Conservation (phyloP, 2,888 invertebrate species). For the Drosophila lutescens region DNA sequence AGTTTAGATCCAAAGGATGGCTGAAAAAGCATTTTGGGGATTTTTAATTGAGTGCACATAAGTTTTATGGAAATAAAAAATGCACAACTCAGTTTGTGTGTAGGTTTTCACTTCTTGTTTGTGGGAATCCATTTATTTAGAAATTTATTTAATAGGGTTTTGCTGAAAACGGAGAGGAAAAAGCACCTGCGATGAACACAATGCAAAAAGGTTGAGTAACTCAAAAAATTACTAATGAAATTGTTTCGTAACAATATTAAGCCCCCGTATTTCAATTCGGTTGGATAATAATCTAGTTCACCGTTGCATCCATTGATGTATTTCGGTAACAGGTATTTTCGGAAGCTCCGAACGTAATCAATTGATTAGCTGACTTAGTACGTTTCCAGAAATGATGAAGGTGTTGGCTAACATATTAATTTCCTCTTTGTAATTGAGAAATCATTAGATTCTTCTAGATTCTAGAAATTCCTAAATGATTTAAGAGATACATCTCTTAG, state of each 20-base stretch:
- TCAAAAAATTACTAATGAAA: neutral
- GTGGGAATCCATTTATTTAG: conserved; percentile 4
- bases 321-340: neutral
- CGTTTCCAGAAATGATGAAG: too few species aligned
- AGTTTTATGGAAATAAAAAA: conserved; percentile 7
- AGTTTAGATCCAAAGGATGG: conserved; percentile 28
- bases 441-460: neutral
- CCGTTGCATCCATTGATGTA: neutral
- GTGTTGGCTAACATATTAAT: too few species aligned
- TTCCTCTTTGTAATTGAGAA: neutral
- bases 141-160: conserved; percentile 10
- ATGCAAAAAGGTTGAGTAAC: neutral
- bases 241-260: neutral
- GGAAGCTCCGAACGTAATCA: neutral
- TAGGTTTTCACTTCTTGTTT: neutral
- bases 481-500: too few species aligned
- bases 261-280: neutral
- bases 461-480: neutral
- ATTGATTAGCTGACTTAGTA: too few species aligned
- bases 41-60: conserved; percentile 56
- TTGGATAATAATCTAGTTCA: too few species aligned
- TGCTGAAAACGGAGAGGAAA: neutral
- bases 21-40: conserved; percentile 32
- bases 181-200: too few species aligned
- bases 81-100: neutral